Base-by-base conservation (phyloP, 2,888 invertebrate genomes). In the Arge pagana region DNA sequence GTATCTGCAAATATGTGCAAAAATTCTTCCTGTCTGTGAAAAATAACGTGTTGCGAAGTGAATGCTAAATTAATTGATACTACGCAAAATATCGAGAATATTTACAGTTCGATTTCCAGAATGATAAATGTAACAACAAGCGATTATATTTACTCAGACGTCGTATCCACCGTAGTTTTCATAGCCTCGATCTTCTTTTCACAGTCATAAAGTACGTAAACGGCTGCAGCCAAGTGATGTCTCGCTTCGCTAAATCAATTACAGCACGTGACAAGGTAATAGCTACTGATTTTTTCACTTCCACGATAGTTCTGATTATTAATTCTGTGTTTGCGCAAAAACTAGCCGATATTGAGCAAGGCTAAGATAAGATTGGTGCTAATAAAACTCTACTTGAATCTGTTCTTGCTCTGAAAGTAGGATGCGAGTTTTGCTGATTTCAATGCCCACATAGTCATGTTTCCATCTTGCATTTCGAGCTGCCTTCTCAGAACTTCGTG, bases 141-240 rank as follows among this genome's bases (percentile, higher is more conserved):
- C 5, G 28, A 10, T 4, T 36, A 5, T 36, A 19, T 15, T 54
- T 52, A 63, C 59, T 52, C 55, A 11, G 36, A 23, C 16, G 48
- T 33, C 13, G 37, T 48, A 11, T 48, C 52, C 3, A 67, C 63
- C 11, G 65, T 58, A 48, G 67, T 76, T 72, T 49, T 79, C 72
- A 58, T 77, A 77, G 61, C 77, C 76, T 79, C 78, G 58, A 80
- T 78, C 55, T 80, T 79, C 35, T 79, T 79, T 63, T 83, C 83
- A 59, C 83, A 80, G 5, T 81, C 80, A 49, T 80, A 76, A 31
- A 86, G 67, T 6, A 85, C 79, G 55, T 80, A 77, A 62, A 81
- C 80, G 1, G 85, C 83, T 30, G 85, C 84, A 60, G 82, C 82
- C 53, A 89, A 76, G 69, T 88, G 86, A 70, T 88, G 86, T 30